A percentile compares a stretch with the other conserved stretches of the same genome.
phyloP scores from a whole-genome alignment of 2,888 invertebrate genomes.

The Lepidonotus clava region DNA sequence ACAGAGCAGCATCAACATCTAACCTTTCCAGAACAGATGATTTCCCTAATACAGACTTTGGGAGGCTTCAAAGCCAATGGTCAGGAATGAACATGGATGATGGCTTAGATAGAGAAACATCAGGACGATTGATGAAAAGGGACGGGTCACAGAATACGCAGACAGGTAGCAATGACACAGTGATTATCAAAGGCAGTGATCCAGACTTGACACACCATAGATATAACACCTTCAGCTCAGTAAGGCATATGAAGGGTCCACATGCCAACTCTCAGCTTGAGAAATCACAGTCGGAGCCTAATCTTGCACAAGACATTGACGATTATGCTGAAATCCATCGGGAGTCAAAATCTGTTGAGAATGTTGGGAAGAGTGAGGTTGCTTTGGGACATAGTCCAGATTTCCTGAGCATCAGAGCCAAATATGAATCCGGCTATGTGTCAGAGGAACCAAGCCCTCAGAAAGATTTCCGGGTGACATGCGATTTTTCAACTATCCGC shows the following conservation, averaged over 20 bases:
- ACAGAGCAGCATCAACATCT: not conserved
- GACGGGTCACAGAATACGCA: not conserved
- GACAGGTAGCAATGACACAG: slow-evolving; percentile 57
- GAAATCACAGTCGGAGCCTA: slow-evolving; percentile 54
- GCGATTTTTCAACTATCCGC: not conserved
- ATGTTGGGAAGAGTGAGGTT: slow-evolving; percentile 1
- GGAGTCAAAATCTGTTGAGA: not conserved
- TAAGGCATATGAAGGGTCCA: slow-evolving; percentile 20
- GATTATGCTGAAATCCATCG: not conserved
- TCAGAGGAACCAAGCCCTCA: slow-evolving; percentile 43
- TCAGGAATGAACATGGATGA: slow-evolving; percentile 26
- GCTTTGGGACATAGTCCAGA: slow-evolving; percentile 14
- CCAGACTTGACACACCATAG: slow-evolving; percentile 5
- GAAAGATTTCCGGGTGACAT: not conserved
- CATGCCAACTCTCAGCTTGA: not conserved
- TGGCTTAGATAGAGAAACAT: slow-evolving; percentile 12
- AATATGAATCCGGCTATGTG: slow-evolving; percentile 54
- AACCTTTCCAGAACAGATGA: not conserved
- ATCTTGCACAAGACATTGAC: slow-evolving; percentile 25
- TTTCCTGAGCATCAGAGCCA: slow-evolving; percentile 34
- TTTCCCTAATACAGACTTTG: not conserved
- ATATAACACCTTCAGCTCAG: not conserved
- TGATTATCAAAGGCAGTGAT: slow-evolving; percentile 58
- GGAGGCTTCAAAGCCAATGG: slow-evolving; percentile 3
- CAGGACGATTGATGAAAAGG: not conserved